Percentiles rank a stretch among this genome's conserved stretches.
phyloP scores from a whole-genome alignment of 2,888 invertebrate species.

The Parthenolecanium corni region DNA sequence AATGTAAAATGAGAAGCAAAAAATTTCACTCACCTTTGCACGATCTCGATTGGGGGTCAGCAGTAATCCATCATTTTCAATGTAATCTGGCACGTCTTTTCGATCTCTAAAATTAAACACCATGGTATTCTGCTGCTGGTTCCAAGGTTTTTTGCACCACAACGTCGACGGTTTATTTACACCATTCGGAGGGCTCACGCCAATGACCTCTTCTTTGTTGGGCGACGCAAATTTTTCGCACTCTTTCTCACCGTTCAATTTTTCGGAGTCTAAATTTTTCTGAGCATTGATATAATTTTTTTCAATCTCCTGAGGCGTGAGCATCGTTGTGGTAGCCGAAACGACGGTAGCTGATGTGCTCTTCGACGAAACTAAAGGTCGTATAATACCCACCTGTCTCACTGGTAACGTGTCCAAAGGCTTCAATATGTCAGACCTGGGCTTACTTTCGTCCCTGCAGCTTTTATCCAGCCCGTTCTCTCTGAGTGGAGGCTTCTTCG shows the following conservation, averaged over 20 bases:
- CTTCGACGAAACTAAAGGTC: constrained; percentile 42
- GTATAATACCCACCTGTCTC: constrained; percentile 37
- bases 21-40: constrained; percentile 19
- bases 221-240: constrained; percentile 39
- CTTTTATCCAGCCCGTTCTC: neutral
- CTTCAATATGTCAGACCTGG: constrained; percentile 9
- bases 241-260: neutral
- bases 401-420: constrained; percentile 21
- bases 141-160: constrained; percentile 43
- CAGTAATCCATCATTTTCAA: constrained; percentile 65
- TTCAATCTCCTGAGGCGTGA: constrained; percentile 53
- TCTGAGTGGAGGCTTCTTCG: neutral
- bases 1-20: no score
- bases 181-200: constrained; percentile 35
- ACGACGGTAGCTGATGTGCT: constrained; percentile 30
- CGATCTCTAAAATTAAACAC: constrained; percentile 78
- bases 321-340: neutral
- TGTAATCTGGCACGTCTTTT: constrained; percentile 80
- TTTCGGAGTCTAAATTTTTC: constrained; percentile 3
- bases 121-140: constrained; percentile 55
- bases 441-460: neutral
- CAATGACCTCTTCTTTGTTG: constrained; percentile 44
- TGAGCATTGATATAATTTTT: constrained; percentile 54
- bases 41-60: constrained; percentile 6
- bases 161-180: constrained; percentile 34